These are phyloP conservation scores for Acropternis orthonyx DNA, from an alignment of 2,797 vertebrate species.

Conservation along the genomic window DNA sequence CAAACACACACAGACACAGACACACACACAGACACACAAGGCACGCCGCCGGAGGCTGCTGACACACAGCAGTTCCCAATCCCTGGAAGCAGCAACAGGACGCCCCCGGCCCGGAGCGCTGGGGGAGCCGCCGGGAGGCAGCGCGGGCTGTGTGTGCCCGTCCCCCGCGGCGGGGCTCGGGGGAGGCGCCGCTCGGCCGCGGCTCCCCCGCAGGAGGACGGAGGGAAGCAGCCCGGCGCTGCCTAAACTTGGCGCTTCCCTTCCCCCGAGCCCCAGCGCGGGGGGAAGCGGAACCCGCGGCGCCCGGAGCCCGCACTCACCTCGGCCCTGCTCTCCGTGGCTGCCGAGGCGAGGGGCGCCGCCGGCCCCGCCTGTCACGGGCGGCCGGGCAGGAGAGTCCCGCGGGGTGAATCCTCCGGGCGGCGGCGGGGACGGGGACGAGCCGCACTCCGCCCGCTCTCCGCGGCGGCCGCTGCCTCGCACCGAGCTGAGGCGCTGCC, in stretches of 20 bases:
- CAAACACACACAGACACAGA: neutral
- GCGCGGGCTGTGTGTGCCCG: neutral
- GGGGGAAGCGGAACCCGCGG: slow-evolving; percentile 17
- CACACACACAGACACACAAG: too few species aligned
- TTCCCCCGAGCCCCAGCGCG: neutral
- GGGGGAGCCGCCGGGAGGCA: neutral
- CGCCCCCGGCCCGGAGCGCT: neutral
- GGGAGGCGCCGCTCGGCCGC: neutral
- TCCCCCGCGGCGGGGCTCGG: neutral
- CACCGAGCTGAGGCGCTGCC: slow-evolving; percentile 8
- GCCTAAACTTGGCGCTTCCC: neutral
- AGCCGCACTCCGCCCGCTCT: neutral
- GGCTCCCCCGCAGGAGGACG: neutral
- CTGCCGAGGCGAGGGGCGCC: neutral
- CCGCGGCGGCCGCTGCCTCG: neutral
- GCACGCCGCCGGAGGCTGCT: neutral
- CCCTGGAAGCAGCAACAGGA: neutral
- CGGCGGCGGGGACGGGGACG: neutral
- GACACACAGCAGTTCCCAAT: neutral
- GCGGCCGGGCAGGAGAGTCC: neutral
- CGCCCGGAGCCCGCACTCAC: slow-evolving; percentile 4
- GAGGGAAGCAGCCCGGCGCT: neutral
- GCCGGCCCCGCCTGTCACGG: neutral
- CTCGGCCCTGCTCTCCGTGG: slow-evolving; percentile 14
- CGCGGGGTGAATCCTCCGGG: neutral